Conservation (phyloP, 2,888 invertebrate species). For the Pharmacophagus antenor region DNA sequence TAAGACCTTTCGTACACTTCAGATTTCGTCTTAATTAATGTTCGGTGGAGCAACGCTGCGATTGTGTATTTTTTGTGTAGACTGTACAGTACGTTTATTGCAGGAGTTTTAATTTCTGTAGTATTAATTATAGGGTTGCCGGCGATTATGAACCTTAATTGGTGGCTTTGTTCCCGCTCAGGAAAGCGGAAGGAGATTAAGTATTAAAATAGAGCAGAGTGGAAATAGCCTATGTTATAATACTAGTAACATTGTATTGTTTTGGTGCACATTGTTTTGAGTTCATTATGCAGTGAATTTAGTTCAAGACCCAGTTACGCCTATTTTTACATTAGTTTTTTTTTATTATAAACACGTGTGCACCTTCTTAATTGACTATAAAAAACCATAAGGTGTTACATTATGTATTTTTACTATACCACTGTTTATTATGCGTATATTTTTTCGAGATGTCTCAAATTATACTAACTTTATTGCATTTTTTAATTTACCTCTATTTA, state of each 20-base stretch:
- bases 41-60: slow-evolving; percentile 68
- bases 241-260: slow-evolving; percentile 29
- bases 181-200: slow-evolving; percentile 52
- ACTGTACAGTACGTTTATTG: slow-evolving; percentile 55
- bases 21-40: slow-evolving; percentile 71
- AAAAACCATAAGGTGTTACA: background rate
- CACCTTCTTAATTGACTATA: background rate
- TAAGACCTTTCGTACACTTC: slow-evolving; percentile 50
- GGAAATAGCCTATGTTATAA: slow-evolving; percentile 29
- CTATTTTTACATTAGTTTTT: background rate
- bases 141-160: slow-evolving; percentile 68
- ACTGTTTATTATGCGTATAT: no score
- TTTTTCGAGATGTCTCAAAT: no score
- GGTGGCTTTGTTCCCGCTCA: slow-evolving; percentile 60
- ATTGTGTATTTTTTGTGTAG: slow-evolving; percentile 67
- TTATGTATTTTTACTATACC: background rate
- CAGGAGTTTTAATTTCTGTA: slow-evolving; percentile 68
- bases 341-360: slow-evolving; percentile 9
- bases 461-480: no score
- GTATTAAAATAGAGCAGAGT: slow-evolving; percentile 49
- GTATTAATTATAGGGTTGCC: slow-evolving; percentile 70
- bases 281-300: slow-evolving; percentile 24
- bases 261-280: slow-evolving; percentile 30
- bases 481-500: no score
- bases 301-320: slow-evolving; percentile 19